Evolutionary conservation across 2,888 invertebrate genomes (phyloP).

Genomic region (Thymelicus lineola): DNA sequence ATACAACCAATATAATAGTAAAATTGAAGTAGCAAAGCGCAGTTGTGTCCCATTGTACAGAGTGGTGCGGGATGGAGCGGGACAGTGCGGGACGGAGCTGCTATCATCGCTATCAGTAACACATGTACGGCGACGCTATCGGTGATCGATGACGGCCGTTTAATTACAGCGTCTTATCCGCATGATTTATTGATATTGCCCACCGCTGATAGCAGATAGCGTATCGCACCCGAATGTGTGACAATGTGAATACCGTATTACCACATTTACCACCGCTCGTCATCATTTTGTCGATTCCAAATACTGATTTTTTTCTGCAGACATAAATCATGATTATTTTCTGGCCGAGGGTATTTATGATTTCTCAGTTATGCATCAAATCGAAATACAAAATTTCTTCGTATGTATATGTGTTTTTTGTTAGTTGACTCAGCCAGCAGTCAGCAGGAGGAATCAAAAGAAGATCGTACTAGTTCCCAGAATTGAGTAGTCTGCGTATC

Average conservation of each 20-base stretch:
- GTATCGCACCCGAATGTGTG: conserved; percentile 28
- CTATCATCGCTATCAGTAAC: conserved; percentile 42
- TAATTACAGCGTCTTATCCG: conserved; percentile 73
- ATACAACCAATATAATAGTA: no score
- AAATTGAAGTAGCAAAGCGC: neutral
- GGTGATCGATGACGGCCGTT: conserved; percentile 73
- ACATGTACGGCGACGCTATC: conserved; percentile 46
- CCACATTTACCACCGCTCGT: conserved; percentile 2
- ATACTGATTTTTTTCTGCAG: conserved; percentile 13
- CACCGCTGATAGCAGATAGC: conserved; percentile 47
- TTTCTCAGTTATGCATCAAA: no score
- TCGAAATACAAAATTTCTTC: no score
- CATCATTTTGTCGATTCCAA: neutral
- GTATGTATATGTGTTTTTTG: neutral
- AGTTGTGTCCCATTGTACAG: conserved; percentile 19
- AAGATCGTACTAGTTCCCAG: no score
- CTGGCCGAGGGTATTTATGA: no score
- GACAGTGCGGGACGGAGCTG: neutral
- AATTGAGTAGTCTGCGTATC: no score
- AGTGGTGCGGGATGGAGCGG: neutral
- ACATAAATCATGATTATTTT: neutral
- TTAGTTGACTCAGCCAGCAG: no score
- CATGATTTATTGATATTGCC: conserved; percentile 82
- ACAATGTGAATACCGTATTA: conserved; percentile 29
- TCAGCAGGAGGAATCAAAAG: no score